Base-by-base conservation (phyloP, 1,140 invertebrate genomes). In the Trypoxylus dichotomus region DNA sequence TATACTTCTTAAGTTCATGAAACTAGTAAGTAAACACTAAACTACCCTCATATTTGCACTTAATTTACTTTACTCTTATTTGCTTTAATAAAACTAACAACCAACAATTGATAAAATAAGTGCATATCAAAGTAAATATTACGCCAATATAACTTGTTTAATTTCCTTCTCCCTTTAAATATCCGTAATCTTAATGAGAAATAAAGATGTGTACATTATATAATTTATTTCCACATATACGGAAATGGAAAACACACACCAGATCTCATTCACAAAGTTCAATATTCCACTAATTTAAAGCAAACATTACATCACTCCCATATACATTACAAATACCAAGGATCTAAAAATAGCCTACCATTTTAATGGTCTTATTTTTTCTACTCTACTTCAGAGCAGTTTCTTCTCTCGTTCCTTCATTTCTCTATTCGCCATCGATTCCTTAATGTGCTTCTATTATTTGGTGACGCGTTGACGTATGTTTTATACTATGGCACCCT, bases 271-370 rank as follows among this genome's bases (percentile, higher is more conserved):
- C 47, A 54, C 47, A 54, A 54, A 54, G 19, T 54, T 54, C 47
- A 54, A 54, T 54, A 54, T 54, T 54, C 47, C 47, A 54, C 47
- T 54, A 54, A 54, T 54, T 54, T 54, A 54, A 54, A 54, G 47
- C 47, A 54, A 54, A 54, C 47, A 54, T 54, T 54, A 54, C 47
- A 54, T 54, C 47, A 54, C 19, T 54, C n/a, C 19, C 47, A 19
- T 54, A 54, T 37, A 37, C 32, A 37, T 54, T 54, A 54, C 47
- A 54, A 54, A 54, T 54, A 19, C 47, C 15, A n/a, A 54, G 3
- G 13, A 19, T 54, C 47, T 54, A 54, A 54, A 54, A 54, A 54
- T 54, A 54, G 15, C 15, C 47, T 54, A 54, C 47, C 47, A 54
- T 15, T 19, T 54, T 54, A 54, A 54, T 54, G 47, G 19, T 54